Evolutionary conservation across 2,888 invertebrate species (phyloP).

Genomic region (Agrenia bidenticulata): DNA sequence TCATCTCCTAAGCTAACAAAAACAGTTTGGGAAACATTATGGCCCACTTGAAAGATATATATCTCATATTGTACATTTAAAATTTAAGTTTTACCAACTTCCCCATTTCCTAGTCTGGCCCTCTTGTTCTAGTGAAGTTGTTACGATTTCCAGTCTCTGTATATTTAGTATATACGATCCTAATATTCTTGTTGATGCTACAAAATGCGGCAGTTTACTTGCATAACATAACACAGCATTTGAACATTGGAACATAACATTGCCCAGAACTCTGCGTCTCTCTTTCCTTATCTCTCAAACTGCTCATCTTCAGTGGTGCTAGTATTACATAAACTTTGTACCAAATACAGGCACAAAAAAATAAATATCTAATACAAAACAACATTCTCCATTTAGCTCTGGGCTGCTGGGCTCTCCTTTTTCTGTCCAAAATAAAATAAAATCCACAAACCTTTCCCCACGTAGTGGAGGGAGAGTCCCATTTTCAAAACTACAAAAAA

Average conservation of each 20-base stretch:
- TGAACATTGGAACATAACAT: background rate
- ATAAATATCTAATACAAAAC: background rate
- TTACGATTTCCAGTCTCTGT: too few relatives aligned
- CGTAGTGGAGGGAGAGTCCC: too few relatives aligned
- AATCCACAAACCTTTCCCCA: too few relatives aligned
- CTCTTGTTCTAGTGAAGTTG: too few relatives aligned
- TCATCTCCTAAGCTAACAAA: constrained; percentile 2
- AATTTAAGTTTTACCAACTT: background rate
- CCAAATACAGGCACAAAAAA: too few relatives aligned
- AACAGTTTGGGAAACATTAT: constrained; percentile 18
- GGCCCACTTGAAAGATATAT: constrained; percentile 15
- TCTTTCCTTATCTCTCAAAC: background rate
- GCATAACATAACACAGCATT: constrained; percentile 3
- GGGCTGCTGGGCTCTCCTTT: too few relatives aligned
- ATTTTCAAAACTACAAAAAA: too few relatives aligned
- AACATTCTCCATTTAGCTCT: background rate
- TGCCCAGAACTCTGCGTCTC: background rate
- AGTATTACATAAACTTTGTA: too few relatives aligned
- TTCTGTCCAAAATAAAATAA: too few relatives aligned
- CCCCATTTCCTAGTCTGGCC: background rate
- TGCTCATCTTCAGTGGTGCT: too few relatives aligned
- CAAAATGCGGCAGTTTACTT: constrained; percentile 6
- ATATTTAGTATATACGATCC: too few relatives aligned
- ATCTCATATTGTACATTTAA: background rate
- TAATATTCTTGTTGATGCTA: too few relatives aligned